A percentile compares a stretch with the other conserved stretches of the same genome.
These are phyloP conservation scores for Cryptops parisi DNA, from an alignment of 2,888 invertebrate species.

Conservation along the genomic window DNA sequence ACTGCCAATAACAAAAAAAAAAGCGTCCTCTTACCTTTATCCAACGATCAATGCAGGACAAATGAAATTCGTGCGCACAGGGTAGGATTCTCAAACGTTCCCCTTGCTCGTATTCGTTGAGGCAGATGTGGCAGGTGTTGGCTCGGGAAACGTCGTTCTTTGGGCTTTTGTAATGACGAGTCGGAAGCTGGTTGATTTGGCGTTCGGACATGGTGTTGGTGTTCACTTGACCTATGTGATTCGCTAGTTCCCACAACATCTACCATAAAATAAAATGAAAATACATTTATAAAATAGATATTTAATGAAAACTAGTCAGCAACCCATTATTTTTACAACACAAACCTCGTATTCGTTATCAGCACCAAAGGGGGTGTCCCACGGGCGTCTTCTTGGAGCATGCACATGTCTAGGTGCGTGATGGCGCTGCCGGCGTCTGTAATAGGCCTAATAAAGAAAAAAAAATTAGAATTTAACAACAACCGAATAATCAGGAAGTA, in stretches of 20 bases:
- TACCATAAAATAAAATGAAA: constrained; percentile 9
- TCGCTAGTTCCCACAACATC: constrained; percentile 17
- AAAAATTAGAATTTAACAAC: too few relatives aligned
- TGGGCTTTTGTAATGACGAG: constrained; percentile 14
- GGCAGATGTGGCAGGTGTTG: constrained; percentile 27
- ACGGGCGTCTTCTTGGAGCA: too few relatives aligned
- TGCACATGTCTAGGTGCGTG: too few relatives aligned
- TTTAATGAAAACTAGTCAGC: too few relatives aligned
- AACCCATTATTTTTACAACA: too few relatives aligned
- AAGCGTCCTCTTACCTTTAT: constrained; percentile 26
- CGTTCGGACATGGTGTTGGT: constrained; percentile 16
- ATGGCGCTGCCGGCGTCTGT: too few relatives aligned
- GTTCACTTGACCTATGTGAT: constrained; percentile 16
- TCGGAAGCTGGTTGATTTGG: constrained; percentile 20
- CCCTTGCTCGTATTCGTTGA: constrained; percentile 26
- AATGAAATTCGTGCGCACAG: constrained; percentile 29
- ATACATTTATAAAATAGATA: too few relatives aligned
- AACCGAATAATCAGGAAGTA: too few relatives aligned
- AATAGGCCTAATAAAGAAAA: too few relatives aligned
- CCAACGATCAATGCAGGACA: constrained; percentile 28
- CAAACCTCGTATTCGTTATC: too few relatives aligned
- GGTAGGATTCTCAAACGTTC: constrained; percentile 26
- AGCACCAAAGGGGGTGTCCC: too few relatives aligned
- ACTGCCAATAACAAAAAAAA: too few relatives aligned
- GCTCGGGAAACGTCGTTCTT: not conserved